phyloP scores from a whole-genome alignment of 2,113 vertebrate species.

The Oreochromis niloticus region DNA sequence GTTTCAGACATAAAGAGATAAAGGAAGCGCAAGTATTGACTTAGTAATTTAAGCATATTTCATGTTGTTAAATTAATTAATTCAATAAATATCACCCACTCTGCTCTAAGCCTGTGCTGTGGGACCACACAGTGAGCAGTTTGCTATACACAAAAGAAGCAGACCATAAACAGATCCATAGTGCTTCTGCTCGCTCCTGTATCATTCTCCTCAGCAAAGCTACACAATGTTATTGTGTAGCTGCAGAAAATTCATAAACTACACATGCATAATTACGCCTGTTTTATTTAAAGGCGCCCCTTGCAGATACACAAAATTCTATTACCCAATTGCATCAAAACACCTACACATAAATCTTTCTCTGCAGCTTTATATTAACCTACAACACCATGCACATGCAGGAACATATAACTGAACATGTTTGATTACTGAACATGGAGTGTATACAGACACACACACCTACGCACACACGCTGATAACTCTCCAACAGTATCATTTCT shows the following conservation, averaged over 20 bases:
- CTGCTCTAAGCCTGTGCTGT: not conserved
- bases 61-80: not conserved
- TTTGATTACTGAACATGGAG: not conserved
- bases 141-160: not conserved
- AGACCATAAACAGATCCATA: not conserved
- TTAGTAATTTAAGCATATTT: not conserved
- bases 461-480: not conserved
- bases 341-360: not conserved
- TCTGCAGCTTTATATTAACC: not conserved
- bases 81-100: not conserved
- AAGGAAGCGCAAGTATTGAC: not conserved
- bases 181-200: not conserved
- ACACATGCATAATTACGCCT: not conserved
- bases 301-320: not conserved
- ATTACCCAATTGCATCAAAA: not conserved
- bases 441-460: not conserved
- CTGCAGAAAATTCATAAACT: not conserved
- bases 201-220: not conserved
- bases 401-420: not conserved
- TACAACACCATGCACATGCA: not conserved
- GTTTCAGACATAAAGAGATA: not conserved
- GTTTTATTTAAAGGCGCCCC: not conserved
- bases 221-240: not conserved
- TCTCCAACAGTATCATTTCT: slow-evolving; percentile 6
- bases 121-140: not conserved